phyloP scores from a whole-genome alignment of 2,113 vertebrate genomes.

The Alethe castanea region DNA sequence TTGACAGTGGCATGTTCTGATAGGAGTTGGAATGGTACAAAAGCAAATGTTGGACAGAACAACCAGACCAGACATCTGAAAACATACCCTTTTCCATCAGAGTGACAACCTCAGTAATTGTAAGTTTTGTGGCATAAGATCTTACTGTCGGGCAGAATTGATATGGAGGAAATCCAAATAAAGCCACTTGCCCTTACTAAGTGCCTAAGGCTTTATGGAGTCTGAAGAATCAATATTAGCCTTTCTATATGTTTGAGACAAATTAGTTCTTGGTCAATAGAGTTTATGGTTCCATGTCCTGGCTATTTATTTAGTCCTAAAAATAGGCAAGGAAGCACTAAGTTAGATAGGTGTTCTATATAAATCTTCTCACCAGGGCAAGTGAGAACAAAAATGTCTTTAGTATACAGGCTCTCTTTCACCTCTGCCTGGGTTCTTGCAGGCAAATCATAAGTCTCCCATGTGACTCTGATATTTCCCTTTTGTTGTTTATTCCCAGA shows the following conservation, averaged over 20 bases:
- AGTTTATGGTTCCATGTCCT: not conserved
- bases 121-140: not conserved
- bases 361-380: not conserved
- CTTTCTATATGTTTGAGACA: not conserved
- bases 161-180: not conserved
- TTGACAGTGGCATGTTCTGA: not conserved
- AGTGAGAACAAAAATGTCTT: not conserved
- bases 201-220: not conserved
- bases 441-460: not conserved
- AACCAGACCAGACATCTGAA: not conserved
- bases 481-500: not conserved
- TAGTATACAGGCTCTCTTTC: not conserved
- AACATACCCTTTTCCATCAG: not conserved
- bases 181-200: not conserved
- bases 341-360: not conserved
- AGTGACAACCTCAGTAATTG: not conserved
- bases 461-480: not conserved
- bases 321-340: not conserved
- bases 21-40: not conserved
- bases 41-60: not conserved
- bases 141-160: not conserved
- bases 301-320: not conserved
- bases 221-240: not conserved
- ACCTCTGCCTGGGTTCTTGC: not conserved
- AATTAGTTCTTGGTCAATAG: not conserved